These are phyloP conservation scores for Rhabdomys dilectus DNA, from an alignment of 2,113 vertebrate species.

Conservation along the genomic window DNA sequence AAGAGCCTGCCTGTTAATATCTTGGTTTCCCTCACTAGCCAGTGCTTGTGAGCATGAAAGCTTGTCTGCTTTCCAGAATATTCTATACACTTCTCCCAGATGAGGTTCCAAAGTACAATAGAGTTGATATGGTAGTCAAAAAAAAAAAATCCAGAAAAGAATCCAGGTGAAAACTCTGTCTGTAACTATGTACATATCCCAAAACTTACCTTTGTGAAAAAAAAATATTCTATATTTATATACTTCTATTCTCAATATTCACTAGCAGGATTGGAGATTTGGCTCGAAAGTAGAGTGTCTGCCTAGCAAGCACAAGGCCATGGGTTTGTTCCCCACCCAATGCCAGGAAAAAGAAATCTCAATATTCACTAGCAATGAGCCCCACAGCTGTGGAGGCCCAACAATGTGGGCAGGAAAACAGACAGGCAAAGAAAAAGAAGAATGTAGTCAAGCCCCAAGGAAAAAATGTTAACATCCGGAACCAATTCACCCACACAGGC, in stretches of 20 bases:
- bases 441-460: slow-evolving; percentile 81
- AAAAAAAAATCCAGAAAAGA: slow-evolving; percentile 31
- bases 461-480: slow-evolving; percentile 84
- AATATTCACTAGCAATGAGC: slow-evolving; percentile 59
- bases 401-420: slow-evolving; percentile 76
- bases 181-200: not conserved
- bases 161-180: slow-evolving; percentile 8
- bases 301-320: not conserved
- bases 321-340: not conserved
- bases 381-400: slow-evolving; percentile 73
- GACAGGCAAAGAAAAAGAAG: slow-evolving; percentile 78
- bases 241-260: slow-evolving; percentile 48
- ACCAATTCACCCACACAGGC: slow-evolving; percentile 81
- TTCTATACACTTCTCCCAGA: not conserved
- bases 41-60: not conserved
- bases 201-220: not conserved
- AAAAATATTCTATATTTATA: no score
- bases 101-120: not conserved
- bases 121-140: not conserved
- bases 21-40: not conserved
- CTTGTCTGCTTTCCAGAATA: not conserved
- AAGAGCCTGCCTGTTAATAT: not conserved
- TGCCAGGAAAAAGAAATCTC: not conserved
- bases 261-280: not conserved
- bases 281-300: not conserved